These are phyloP conservation scores for Hydrophis major DNA, from an alignment of 2,797 vertebrate species.

Conservation along the genomic window DNA sequence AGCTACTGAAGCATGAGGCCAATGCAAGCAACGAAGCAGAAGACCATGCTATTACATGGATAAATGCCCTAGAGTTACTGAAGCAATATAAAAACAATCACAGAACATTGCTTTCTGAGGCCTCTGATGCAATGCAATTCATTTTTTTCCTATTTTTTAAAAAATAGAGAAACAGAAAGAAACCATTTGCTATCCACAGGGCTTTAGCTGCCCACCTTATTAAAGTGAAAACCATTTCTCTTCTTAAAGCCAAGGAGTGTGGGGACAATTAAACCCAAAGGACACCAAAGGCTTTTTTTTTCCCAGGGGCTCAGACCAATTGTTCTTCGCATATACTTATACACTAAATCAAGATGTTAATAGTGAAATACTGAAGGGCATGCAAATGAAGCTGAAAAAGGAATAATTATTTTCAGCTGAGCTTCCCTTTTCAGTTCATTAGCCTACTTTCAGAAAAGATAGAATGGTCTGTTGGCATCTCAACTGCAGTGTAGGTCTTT, in stretches of 20 bases:
- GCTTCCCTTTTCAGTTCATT: background rate
- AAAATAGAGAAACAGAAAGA: background rate
- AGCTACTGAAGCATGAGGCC: constrained; percentile 70
- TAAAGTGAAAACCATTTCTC: constrained; percentile 20
- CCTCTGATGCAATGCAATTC: constrained; percentile 55
- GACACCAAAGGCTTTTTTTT: constrained; percentile 14
- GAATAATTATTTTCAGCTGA: constrained; percentile 1
- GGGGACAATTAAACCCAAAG: constrained; percentile 41
- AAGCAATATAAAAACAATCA: constrained; percentile 76
- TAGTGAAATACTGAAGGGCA: constrained; percentile 11
- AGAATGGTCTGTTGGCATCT: background rate
- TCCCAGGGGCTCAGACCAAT: constrained; percentile 46
- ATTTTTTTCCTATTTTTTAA: constrained; percentile 3
- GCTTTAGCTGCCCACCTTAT: constrained; percentile 15
- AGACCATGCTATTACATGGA: constrained; percentile 75
- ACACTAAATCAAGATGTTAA: constrained; percentile 42
- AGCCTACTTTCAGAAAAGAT: background rate
- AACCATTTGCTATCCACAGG: constrained; percentile 27
- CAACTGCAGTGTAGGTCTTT: background rate
- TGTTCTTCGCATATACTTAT: constrained; percentile 25
- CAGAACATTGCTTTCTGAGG: constrained; percentile 65
- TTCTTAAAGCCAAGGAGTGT: constrained; percentile 32
- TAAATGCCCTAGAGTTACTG: constrained; percentile 73
- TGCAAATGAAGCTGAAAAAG: constrained; percentile 43
- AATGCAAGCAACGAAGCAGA: constrained; percentile 68